Conservation (phyloP, 2,113 vertebrate species). For the Mellivora capensis region DNA sequence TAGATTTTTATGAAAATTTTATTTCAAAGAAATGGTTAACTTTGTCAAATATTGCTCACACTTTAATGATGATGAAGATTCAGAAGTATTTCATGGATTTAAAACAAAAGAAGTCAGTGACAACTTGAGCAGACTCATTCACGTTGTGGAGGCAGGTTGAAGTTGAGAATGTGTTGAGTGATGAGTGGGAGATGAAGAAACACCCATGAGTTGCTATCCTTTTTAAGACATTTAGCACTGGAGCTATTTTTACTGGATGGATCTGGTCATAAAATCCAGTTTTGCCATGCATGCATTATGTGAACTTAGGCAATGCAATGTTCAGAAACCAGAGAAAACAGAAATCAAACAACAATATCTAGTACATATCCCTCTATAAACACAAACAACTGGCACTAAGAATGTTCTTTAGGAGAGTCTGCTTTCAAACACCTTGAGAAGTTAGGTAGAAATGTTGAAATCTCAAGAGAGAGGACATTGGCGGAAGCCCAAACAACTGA, state of each 20-base stretch:
- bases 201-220: not conserved
- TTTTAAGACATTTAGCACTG: not conserved
- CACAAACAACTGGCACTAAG: not conserved
- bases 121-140: not conserved
- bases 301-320: not conserved
- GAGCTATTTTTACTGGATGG: not conserved
- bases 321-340: not conserved
- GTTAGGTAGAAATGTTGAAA: not conserved
- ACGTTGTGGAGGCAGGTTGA: not conserved
- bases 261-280: not conserved
- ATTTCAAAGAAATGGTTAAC: not conserved
- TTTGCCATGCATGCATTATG: not conserved
- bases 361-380: not conserved
- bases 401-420: not conserved
- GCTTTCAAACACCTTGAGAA: not conserved
- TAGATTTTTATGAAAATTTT: not conserved
- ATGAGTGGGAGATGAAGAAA: not conserved
- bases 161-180: not conserved
- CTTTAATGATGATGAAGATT: not conserved
- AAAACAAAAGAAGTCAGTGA: not conserved
- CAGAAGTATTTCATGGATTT: not conserved
- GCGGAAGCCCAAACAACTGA: not conserved
- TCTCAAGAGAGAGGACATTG: not conserved
- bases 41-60: not conserved
- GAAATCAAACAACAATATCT: not conserved